Conservation (phyloP, 2,888 invertebrate species). For the Nymphalis urticae region DNA sequence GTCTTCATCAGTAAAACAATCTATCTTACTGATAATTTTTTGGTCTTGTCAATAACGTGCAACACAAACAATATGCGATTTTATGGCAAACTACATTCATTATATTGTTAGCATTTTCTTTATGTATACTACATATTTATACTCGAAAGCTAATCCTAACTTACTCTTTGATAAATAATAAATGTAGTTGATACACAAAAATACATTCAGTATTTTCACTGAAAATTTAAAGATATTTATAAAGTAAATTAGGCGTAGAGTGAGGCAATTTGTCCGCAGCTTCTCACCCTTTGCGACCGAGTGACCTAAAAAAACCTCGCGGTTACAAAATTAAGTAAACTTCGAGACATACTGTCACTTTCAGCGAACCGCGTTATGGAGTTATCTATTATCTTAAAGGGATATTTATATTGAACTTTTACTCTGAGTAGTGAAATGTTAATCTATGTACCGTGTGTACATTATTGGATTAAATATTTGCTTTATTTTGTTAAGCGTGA, state of each 20-base stretch:
- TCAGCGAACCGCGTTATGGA: constrained; percentile 41
- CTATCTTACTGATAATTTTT: too few relatives aligned
- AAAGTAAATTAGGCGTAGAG: constrained; percentile 68
- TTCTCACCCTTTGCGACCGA: constrained; percentile 57
- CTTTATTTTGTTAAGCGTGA: not conserved
- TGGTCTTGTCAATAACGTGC: constrained; percentile 2
- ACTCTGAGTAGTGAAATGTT: not conserved
- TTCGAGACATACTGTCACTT: constrained; percentile 59
- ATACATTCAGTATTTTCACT: constrained; percentile 28
- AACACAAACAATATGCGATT: not conserved
- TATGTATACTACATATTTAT: too few relatives aligned
- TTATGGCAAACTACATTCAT: not conserved
- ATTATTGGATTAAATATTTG: not conserved
- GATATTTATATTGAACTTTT: not conserved
- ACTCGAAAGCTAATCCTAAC: too few relatives aligned
- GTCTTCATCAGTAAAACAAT: not conserved
- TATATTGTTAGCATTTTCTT: not conserved
- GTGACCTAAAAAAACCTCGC: constrained; percentile 56
- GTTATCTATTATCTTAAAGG: constrained; percentile 20
- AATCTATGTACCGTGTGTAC: not conserved
- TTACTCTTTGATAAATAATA: constrained; percentile 11
- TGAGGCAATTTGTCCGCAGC: constrained; percentile 65
- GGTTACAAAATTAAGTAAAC: constrained; percentile 54
- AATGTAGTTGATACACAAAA: constrained; percentile 20
- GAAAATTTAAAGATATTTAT: constrained; percentile 66